Percentiles rank a stretch among this genome's conserved stretches.
These are phyloP conservation scores for Alaudala cheleensis DNA, from an alignment of 2,113 vertebrate genomes.

Conservation along the genomic window DNA sequence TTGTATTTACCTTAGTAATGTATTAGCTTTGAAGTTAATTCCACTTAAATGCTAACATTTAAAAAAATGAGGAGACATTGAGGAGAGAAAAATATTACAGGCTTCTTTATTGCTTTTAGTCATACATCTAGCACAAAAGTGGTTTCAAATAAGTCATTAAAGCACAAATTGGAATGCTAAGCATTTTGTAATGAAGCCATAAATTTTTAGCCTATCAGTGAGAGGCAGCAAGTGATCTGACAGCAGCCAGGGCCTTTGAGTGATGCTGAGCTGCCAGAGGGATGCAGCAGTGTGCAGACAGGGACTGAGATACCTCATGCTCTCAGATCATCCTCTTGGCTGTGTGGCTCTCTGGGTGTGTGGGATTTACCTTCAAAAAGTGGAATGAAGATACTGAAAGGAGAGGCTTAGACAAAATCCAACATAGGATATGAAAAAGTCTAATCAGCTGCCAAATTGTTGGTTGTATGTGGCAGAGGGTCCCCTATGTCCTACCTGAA, in stretches of 20 bases:
- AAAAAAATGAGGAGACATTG: neutral
- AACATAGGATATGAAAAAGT: neutral
- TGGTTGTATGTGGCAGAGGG: neutral
- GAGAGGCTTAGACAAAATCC: neutral
- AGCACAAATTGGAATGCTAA: neutral
- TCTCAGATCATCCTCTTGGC: neutral
- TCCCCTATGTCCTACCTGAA: neutral
- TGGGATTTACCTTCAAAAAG: neutral
- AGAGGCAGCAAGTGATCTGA: neutral
- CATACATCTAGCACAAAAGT: neutral
- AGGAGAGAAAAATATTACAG: neutral
- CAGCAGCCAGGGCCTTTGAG: neutral
- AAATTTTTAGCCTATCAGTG: neutral
- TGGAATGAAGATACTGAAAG: neutral
- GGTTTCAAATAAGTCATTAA: neutral
- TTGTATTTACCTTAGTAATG: neutral
- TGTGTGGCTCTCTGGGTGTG: neutral
- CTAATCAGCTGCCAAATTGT: fast-evolving
- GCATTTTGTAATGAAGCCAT: neutral
- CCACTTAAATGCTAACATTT: neutral
- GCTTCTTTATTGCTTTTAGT: neutral
- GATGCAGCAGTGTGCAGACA: neutral
- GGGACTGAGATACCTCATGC: neutral
- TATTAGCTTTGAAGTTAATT: neutral
- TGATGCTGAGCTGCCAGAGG: neutral